phyloP scores from a whole-genome alignment of 2,797 vertebrate genomes.

The Girardinus metallicus region DNA sequence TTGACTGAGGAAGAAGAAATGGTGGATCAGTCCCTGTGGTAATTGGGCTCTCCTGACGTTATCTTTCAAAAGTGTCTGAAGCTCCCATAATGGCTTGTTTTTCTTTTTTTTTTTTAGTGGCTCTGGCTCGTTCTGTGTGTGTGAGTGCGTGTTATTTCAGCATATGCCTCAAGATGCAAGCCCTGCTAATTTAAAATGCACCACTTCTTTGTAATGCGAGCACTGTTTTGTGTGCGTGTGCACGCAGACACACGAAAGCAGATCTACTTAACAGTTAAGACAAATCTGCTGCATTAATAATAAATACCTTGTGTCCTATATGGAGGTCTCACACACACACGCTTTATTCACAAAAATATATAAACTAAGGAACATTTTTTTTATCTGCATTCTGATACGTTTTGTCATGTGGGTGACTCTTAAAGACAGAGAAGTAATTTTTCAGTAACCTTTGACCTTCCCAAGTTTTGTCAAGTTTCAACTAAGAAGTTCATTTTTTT shows the following conservation, averaged over 20 bases:
- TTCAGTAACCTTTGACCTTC: not conserved
- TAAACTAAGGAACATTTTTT: not conserved
- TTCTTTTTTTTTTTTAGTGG: conserved; percentile 21
- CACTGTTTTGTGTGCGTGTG: not conserved
- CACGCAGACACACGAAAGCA: conserved; percentile 6
- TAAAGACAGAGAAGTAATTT: not conserved
- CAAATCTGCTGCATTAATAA: conserved; percentile 75
- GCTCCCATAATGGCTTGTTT: conserved; percentile 59
- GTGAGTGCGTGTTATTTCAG: conserved; percentile 14
- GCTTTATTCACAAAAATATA: not conserved
- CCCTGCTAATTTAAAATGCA: conserved; percentile 22
- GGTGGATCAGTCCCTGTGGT: conserved; percentile 69
- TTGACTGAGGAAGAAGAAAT: conserved; percentile 62
- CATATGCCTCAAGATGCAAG: conserved; percentile 23
- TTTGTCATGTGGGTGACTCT: not conserved
- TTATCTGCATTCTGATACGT: not conserved
- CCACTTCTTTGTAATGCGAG: not conserved
- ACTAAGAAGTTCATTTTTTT: not conserved
- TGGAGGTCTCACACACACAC: conserved; percentile 29
- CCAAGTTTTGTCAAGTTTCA: not conserved
- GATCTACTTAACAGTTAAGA: conserved; percentile 66
- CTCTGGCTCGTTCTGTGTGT: conserved; percentile 25
- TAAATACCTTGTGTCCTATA: conserved; percentile 77
- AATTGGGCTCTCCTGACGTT: conserved; percentile 74
- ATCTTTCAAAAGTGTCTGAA: conserved; percentile 59